These are phyloP conservation scores for Scaptomyza flava DNA, from an alignment of 2,888 invertebrate species.

Conservation along the genomic window DNA sequence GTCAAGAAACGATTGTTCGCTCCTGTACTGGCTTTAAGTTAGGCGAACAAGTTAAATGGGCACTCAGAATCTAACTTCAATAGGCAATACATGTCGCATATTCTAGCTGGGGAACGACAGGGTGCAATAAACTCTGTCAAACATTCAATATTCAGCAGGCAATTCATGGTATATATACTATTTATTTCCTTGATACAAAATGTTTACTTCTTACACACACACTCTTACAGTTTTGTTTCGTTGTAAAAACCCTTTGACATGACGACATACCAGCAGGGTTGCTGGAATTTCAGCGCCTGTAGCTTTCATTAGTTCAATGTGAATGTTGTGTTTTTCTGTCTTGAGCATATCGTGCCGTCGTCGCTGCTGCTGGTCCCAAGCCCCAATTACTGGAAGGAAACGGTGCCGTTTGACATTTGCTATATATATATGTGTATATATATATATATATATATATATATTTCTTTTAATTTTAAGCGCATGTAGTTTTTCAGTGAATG, in stretches of 20 bases:
- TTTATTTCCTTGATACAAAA: not conserved
- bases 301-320: constrained; percentile 73
- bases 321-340: constrained; percentile 61
- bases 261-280: constrained; percentile 51
- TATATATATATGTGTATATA: not conserved
- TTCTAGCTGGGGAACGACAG: not conserved
- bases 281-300: constrained; percentile 53
- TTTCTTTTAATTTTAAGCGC: constrained; percentile 61
- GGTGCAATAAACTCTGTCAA: constrained; percentile 19
- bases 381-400: constrained; percentile 7
- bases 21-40: constrained; percentile 3
- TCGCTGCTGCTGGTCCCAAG: constrained; percentile 17
- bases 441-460: not conserved
- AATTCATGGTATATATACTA: constrained; percentile 13
- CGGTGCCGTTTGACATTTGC: constrained; percentile 35
- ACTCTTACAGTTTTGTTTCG: constrained; percentile 4
- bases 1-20: not conserved
- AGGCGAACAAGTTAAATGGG: constrained; percentile 1
- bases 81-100: constrained; percentile 10
- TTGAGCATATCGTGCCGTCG: constrained; percentile 9
- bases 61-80: constrained; percentile 44
- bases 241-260: constrained; percentile 62
- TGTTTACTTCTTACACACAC: constrained; percentile 10
- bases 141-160: constrained; percentile 42
- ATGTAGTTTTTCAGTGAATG: constrained; percentile 44